Conservation (phyloP, 2,888 invertebrate genomes). For the Actias luna region DNA sequence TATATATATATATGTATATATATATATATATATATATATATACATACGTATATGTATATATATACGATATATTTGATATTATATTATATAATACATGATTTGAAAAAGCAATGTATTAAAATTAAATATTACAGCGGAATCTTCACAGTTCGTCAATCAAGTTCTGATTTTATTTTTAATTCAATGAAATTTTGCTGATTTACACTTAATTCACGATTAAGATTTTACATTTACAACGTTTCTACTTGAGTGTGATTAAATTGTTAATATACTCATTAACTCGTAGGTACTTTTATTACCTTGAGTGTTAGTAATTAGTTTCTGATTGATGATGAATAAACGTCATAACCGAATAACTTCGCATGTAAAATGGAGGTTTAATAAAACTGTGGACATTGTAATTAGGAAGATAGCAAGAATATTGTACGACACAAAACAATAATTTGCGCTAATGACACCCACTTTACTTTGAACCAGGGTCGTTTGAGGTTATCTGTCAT, state of each 20-base stretch:
- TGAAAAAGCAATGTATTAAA: no score
- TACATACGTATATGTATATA: no score
- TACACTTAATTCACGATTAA: background rate
- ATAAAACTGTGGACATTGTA: conserved; percentile 1
- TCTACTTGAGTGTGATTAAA: background rate
- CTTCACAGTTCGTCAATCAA: no score
- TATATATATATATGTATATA: no score
- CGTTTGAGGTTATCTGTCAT: background rate
- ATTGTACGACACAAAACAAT: conserved; percentile 15
- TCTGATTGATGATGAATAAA: background rate
- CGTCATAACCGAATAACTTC: background rate
- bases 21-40: no score
- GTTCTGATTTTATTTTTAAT: background rate
- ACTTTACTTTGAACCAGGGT: conserved; percentile 11
- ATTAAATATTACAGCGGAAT: no score
- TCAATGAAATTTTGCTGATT: background rate
- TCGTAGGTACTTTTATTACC: background rate
- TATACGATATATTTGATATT: no score
- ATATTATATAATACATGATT: no score
- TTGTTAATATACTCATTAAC: no score
- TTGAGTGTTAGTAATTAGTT: background rate
- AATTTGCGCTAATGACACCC: conserved; percentile 8
- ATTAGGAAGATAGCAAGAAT: conserved; percentile 17
- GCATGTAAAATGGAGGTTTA: conserved; percentile 17
- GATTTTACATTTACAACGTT: background rate